phyloP scores from a whole-genome alignment of 2,113 vertebrate species.

The Philantomba maxwellii region DNA sequence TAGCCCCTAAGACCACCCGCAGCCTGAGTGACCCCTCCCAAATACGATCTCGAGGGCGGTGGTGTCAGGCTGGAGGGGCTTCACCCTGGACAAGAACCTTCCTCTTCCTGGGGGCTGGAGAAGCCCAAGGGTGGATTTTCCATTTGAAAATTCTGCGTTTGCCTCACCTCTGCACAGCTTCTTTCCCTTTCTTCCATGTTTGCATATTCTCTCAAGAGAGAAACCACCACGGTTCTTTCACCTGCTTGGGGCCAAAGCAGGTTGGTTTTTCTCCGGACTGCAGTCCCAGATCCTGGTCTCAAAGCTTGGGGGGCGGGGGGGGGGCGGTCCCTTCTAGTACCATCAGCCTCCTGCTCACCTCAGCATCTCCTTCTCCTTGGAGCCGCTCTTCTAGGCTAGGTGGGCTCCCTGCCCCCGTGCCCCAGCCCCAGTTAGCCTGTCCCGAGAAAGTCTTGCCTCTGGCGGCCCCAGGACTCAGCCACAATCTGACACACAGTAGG shows the following conservation, averaged over 20 bases:
- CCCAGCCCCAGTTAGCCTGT: not conserved
- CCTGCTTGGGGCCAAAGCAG: not conserved
- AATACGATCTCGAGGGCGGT: rapidly evolving
- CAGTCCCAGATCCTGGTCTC: not conserved
- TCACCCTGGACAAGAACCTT: not conserved
- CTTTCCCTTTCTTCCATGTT: not conserved
- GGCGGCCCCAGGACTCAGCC: not conserved
- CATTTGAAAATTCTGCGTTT: not conserved
- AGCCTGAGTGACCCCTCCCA: not conserved
- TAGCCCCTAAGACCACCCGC: not conserved
- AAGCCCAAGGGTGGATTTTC: not conserved
- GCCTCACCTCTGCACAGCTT: not conserved
- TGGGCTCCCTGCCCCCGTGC: not conserved
- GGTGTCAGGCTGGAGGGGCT: no score
- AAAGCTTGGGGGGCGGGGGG: not conserved
- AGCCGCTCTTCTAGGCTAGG: not conserved
- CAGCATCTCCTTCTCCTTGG: not conserved
- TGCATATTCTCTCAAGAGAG: not conserved
- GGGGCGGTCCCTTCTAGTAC: not conserved
- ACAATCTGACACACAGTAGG: not conserved
- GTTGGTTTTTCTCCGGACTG: not conserved
- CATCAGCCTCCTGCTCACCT: not conserved
- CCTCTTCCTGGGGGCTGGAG: not conserved
- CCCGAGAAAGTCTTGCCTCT: not conserved
- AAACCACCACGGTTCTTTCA: not conserved